Evolutionary conservation across 2,113 vertebrate species (phyloP).

Genomic region (Cepphus grylle): DNA sequence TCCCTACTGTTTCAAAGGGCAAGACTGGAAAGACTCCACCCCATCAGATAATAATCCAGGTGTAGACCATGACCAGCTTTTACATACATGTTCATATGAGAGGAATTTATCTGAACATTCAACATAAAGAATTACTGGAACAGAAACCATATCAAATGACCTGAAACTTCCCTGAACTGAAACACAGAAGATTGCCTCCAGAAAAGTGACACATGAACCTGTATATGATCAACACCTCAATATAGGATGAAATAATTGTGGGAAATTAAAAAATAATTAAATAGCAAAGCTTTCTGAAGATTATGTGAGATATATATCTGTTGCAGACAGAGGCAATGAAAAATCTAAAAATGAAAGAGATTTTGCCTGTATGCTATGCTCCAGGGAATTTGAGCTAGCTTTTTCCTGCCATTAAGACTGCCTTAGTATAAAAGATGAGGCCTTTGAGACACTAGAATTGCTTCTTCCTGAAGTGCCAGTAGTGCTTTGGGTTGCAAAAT

Average conservation of each 20-base stretch:
- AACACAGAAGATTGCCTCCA: neutral
- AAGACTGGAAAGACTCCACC: neutral
- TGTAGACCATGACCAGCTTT: neutral
- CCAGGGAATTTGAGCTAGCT: neutral
- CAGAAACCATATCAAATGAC: neutral
- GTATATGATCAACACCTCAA: neutral
- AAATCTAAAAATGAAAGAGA: neutral
- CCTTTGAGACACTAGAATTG: neutral
- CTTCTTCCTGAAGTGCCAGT: neutral
- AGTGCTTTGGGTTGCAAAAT: neutral
- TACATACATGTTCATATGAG: neutral
- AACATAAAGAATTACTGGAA: neutral
- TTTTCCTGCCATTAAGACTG: neutral
- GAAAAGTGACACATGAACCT: rapidly evolving
- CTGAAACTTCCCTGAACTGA: neutral
- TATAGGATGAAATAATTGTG: neutral
- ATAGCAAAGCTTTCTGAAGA: neutral
- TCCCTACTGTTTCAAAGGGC: neutral
- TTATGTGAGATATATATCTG: neutral
- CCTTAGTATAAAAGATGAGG: neutral
- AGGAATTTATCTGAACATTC: neutral
- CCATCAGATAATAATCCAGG: neutral
- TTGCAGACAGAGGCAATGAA: neutral
- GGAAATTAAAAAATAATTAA: neutral
- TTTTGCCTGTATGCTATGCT: neutral